Evolutionary conservation across 2,888 invertebrate genomes (phyloP).

Genomic region (Oligia strigilis): DNA sequence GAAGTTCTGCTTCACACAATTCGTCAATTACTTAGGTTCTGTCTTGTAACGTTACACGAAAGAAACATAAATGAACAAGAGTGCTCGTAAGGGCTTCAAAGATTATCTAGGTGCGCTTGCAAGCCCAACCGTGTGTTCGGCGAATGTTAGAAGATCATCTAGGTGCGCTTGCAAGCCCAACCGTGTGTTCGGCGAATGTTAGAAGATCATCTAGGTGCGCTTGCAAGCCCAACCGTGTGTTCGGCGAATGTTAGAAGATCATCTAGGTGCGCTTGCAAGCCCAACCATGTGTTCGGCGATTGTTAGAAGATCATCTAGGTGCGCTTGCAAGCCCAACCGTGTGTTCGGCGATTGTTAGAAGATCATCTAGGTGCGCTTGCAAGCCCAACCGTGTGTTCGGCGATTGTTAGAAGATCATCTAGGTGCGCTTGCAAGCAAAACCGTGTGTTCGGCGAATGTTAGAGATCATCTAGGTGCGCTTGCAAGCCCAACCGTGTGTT

Average conservation of each 20-base stretch:
- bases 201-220: too few species aligned
- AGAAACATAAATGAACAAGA: not conserved
- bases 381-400: not conserved
- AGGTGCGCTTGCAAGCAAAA: not conserved
- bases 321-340: not conserved
- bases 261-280: not conserved
- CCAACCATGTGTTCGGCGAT: not conserved
- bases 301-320: not conserved
- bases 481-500: not conserved
- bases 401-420: not conserved
- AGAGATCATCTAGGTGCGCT: too few species aligned
- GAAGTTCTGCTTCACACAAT: constrained; percentile 10
- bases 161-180: too few species aligned
- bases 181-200: too few species aligned
- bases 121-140: not conserved
- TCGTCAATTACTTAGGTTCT: not conserved
- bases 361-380: not conserved
- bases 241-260: not conserved
- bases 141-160: not conserved
- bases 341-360: not conserved
- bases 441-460: not conserved
- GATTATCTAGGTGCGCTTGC: not conserved
- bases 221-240: not conserved
- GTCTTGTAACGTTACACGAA: not conserved
- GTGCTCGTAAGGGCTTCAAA: not conserved